A percentile compares a stretch with the other conserved stretches of the same genome.
Evolutionary conservation across 2,113 vertebrate genomes (phyloP).

Genomic region (Bos taurus): DNA sequence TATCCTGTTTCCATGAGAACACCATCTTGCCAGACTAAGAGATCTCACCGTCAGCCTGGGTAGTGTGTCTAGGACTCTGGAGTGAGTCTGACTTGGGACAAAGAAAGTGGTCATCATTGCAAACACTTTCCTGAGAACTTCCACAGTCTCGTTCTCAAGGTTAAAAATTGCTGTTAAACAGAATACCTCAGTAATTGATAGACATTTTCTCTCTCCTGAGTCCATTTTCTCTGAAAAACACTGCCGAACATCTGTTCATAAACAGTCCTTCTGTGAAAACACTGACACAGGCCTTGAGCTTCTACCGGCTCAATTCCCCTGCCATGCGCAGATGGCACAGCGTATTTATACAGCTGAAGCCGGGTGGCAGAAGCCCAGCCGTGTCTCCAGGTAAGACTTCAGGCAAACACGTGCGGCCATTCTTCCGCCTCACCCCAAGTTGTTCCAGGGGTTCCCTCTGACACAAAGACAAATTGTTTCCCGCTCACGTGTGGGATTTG

Average conservation of each 20-base stretch:
- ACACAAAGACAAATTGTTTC: conserved; percentile 92
- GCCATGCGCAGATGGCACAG: conserved; percentile 94
- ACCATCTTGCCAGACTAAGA: background rate
- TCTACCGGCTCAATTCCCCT: conserved; percentile 93
- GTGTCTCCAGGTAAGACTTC: conserved; percentile 90
- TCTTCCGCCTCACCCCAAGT: conserved; percentile 85
- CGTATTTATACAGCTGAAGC: conserved; percentile 88
- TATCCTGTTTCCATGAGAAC: background rate
- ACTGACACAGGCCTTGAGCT: conserved; percentile 92
- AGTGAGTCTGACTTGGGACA: conserved; percentile 62
- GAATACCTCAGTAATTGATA: conserved; percentile 90
- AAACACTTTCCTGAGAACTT: conserved; percentile 79
- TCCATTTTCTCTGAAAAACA: conserved; percentile 90
- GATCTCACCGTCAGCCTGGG: background rate
- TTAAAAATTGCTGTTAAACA: conserved; percentile 89
- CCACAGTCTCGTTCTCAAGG: conserved; percentile 86
- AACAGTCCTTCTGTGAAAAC: conserved; percentile 95
- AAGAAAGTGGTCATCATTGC: conserved; percentile 72
- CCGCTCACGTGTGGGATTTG: conserved; percentile 47
- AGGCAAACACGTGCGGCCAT: conserved; percentile 86
- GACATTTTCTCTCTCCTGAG: conserved; percentile 96
- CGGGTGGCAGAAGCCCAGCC: conserved; percentile 84
- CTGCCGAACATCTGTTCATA: conserved; percentile 99
- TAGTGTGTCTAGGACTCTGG: conserved; percentile 46
- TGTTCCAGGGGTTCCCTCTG: conserved; percentile 87